Conservation (phyloP, 2,888 invertebrate species). For the Protodeltote pygarga region DNA sequence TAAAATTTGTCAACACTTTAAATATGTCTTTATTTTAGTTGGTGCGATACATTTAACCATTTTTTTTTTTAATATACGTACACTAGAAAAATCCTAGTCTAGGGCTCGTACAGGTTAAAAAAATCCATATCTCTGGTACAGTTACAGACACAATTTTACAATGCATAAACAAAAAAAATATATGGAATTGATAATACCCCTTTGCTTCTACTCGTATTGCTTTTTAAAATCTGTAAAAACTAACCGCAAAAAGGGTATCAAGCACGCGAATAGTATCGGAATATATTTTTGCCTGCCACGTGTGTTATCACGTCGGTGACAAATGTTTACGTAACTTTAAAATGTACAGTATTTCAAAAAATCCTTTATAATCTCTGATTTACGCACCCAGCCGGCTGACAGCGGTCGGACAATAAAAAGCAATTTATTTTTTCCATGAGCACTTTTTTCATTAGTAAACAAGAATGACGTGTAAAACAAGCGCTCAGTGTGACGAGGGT, state of each 20-base stretch:
- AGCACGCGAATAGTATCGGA: conserved; percentile 19
- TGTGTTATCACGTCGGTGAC: conserved; percentile 62
- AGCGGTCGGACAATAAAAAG: conserved; percentile 79
- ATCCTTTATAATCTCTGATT: conserved; percentile 79
- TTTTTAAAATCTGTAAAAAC: neutral
- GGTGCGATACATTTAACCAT: too few species aligned
- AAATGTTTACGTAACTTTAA: conserved; percentile 69
- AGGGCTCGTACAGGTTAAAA: too few species aligned
- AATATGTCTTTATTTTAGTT: too few species aligned
- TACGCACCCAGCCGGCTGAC: conserved; percentile 68
- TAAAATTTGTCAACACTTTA: too few species aligned
- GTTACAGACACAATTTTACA: too few species aligned
- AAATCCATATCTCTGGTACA: too few species aligned
- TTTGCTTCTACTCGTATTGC: too few species aligned
- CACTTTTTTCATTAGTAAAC: conserved; percentile 85
- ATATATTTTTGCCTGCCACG: conserved; percentile 41
- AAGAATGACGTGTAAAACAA: conserved; percentile 85
- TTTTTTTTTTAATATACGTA: too few species aligned
- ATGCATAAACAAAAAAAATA: too few species aligned
- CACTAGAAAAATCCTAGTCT: too few species aligned
- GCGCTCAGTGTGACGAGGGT: conserved; percentile 78
- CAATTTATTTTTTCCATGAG: conserved; percentile 78
- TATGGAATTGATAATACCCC: too few species aligned
- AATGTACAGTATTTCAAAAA: conserved; percentile 70
- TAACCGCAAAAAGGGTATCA: conserved; percentile 1